Percentiles rank a stretch among this genome's conserved stretches.
Conservation (phyloP, 2,797 vertebrate genomes). For the Valencia hispanica region DNA sequence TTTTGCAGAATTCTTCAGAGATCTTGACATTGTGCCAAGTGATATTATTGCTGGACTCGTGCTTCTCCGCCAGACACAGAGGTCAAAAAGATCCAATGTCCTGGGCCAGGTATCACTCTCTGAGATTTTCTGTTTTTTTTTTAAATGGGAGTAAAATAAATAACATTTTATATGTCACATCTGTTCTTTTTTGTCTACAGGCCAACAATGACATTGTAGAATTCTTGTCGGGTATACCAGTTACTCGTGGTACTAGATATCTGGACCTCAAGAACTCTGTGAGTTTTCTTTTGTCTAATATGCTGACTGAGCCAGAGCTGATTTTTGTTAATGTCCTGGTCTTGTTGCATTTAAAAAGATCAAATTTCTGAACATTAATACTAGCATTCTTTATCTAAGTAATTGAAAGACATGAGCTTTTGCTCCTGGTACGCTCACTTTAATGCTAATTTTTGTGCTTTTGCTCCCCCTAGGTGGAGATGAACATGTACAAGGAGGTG, state of each 20-base stretch:
- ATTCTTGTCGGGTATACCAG: conserved; percentile 98
- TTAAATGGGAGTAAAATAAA: background rate
- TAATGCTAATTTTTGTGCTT: conserved; percentile 4
- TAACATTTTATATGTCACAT: background rate
- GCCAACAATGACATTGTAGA: conserved; percentile 98
- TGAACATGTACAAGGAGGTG: conserved; percentile 97
- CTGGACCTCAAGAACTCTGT: conserved; percentile 97
- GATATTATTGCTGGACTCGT: conserved; percentile 98
- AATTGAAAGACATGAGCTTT: conserved; percentile 2
- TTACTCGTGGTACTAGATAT: conserved; percentile 96
- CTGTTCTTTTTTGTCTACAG: conserved; percentile 70
- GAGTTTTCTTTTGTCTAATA: conserved; percentile 68
- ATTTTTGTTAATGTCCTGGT: background rate
- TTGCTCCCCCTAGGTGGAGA: conserved; percentile 84
- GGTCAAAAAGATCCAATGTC: conserved; percentile 92
- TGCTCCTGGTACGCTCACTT: conserved; percentile 8
- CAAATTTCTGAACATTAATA: background rate
- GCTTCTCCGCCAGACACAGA: conserved; percentile 94
- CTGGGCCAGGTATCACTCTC: conserved; percentile 88
- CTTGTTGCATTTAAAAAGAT: background rate
- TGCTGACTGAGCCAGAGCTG: background rate
- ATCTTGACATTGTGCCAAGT: conserved; percentile 97
- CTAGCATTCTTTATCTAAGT: background rate
- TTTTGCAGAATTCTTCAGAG: conserved; percentile 98
- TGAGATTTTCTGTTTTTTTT: background rate